Conservation (phyloP, 1,140 invertebrate species). For the Caenorhabditis remanei region DNA sequence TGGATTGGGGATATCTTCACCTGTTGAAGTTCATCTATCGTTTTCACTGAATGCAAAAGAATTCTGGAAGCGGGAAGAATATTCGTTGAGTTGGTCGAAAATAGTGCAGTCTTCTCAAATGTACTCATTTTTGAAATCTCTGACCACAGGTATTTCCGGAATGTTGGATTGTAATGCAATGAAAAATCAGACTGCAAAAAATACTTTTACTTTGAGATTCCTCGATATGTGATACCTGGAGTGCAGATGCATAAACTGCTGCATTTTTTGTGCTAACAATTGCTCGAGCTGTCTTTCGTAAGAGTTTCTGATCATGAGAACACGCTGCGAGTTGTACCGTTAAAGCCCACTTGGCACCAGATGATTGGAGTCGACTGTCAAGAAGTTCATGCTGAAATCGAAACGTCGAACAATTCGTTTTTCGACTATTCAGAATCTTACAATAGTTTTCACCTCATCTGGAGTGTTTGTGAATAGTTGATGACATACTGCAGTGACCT, state of each 20-base stretch:
- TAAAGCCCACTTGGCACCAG: constrained; percentile 69
- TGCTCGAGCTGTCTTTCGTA: constrained; percentile 68
- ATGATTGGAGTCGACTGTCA: constrained; percentile 70
- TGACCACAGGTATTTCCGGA: constrained; percentile 73
- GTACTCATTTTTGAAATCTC: constrained; percentile 66
- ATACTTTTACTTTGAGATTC: not conserved
- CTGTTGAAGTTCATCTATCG: constrained; percentile 69
- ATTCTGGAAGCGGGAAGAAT: constrained; percentile 56
- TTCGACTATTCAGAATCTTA: not conserved
- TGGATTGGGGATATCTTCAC: constrained; percentile 58
- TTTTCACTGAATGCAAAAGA: constrained; percentile 71
- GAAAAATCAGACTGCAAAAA: constrained; percentile 56
- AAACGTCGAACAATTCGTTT: not conserved
- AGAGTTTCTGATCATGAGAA: constrained; percentile 73
- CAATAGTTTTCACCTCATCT: constrained; percentile 45
- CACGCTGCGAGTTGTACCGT: constrained; percentile 74
- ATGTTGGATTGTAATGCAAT: constrained; percentile 73
- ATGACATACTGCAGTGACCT: constrained; percentile 76
- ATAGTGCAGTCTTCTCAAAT: constrained; percentile 70
- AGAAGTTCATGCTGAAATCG: constrained; percentile 67
- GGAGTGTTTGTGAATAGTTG: constrained; percentile 72
- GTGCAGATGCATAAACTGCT: constrained; percentile 72
- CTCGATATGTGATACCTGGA: constrained; percentile 66
- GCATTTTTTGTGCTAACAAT: constrained; percentile 74
- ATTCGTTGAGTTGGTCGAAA: constrained; percentile 70